phyloP scores from a whole-genome alignment of 2,888 invertebrate genomes.

The Ennomos quercinarius region DNA sequence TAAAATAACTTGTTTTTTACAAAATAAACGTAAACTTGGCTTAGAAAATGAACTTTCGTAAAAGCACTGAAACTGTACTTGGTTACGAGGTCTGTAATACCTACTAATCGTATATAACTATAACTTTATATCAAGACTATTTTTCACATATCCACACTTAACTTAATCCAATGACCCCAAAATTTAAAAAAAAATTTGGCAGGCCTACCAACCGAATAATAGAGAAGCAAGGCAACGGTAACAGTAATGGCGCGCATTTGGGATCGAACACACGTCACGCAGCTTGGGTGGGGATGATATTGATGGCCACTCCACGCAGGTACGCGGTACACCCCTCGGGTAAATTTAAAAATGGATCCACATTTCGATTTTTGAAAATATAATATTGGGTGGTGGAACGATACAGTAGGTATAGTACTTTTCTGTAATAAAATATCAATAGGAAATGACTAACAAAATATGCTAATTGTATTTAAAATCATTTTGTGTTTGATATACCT shows the following conservation, averaged over 20 bases:
- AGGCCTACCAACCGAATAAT: conserved; percentile 41
- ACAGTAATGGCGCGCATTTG: conserved; percentile 63
- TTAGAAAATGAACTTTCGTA: neutral
- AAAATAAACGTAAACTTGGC: too few relatives aligned
- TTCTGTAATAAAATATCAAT: too few relatives aligned
- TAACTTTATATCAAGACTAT: too few relatives aligned
- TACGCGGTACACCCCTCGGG: conserved; percentile 63
- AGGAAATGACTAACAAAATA: too few relatives aligned
- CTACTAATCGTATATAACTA: too few relatives aligned
- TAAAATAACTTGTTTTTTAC: too few relatives aligned
- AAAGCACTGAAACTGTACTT: neutral
- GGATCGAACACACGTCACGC: conserved; percentile 57
- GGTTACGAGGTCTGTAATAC: too few relatives aligned
- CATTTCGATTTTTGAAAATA: conserved; percentile 38
- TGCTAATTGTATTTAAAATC: too few relatives aligned
- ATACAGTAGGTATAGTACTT: too few relatives aligned
- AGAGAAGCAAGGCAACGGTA: conserved; percentile 56
- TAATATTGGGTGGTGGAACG: conserved; percentile 13
- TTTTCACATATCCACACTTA: neutral
- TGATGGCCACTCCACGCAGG: conserved; percentile 73
- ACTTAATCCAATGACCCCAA: neutral
- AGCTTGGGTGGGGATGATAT: conserved; percentile 55
- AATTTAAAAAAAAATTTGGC: conserved; percentile 9
- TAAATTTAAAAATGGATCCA: conserved; percentile 57
- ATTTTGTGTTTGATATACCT: too few relatives aligned